phyloP scores from a whole-genome alignment of 2,888 invertebrate genomes.

The Vannuccia rotundouncinata region DNA sequence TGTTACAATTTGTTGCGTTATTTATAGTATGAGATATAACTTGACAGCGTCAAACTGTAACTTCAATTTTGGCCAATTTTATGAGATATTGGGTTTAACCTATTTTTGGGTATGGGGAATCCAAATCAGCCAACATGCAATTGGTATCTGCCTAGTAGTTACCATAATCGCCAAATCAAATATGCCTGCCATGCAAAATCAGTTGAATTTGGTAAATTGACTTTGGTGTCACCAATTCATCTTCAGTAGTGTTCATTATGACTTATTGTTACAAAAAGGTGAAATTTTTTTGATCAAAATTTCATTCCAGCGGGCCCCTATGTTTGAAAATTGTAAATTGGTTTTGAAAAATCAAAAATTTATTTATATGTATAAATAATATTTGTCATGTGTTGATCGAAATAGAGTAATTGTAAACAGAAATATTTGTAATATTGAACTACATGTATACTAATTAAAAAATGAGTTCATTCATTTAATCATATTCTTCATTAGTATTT shows the following conservation, averaged over 20 bases:
- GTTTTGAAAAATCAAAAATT: neutral
- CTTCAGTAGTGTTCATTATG: conserved; percentile 17
- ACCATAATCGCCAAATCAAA: conserved; percentile 24
- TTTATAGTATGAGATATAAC: too few species aligned
- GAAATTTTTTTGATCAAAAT: neutral
- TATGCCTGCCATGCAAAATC: conserved; percentile 4
- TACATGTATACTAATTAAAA: neutral
- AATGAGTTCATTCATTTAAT: conserved; percentile 17
- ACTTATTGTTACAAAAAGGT: conserved; percentile 4
- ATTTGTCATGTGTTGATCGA: neutral
- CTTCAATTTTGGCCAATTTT: neutral
- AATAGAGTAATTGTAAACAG: conserved; percentile 19
- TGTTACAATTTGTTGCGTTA: neutral
- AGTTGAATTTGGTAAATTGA: conserved; percentile 6
- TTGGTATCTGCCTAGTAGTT: neutral
- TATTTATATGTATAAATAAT: neutral
- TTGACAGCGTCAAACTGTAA: too few species aligned
- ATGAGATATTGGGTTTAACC: neutral
- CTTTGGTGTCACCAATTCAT: neutral
- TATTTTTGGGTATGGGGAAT: conserved; percentile 9
- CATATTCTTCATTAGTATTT: conserved; percentile 2
- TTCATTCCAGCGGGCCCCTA: neutral
- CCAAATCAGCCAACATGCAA: conserved; percentile 5
- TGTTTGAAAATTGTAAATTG: neutral
- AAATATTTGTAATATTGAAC: neutral